These are phyloP conservation scores for Mercenaria mercenaria DNA, from an alignment of 1,140 invertebrate genomes.

Conservation along the genomic window DNA sequence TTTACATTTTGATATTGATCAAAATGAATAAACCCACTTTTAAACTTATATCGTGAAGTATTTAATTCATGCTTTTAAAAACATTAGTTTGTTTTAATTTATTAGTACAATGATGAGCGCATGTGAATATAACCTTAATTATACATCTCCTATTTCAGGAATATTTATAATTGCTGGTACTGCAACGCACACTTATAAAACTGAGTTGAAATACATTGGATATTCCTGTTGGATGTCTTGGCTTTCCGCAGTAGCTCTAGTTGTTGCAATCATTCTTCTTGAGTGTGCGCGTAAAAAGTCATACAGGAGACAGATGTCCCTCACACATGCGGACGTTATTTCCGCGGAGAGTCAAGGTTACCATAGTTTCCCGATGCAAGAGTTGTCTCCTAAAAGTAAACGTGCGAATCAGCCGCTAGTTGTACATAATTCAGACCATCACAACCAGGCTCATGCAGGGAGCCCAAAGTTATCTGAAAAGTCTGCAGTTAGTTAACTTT, in stretches of 20 bases:
- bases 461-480: no score
- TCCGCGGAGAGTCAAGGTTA: not conserved
- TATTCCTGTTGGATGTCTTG: slow-evolving; percentile 29
- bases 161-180: not conserved
- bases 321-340: not conserved
- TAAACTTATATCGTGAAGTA: no score
- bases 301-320: not conserved
- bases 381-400: not conserved
- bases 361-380: not conserved
- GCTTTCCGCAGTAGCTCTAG: not conserved
- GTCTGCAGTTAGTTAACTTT: no score
- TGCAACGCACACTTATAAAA: not conserved
- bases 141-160: no score
- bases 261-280: not conserved
- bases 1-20: no score
- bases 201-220: not conserved
- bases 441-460: no score
- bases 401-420: not conserved
- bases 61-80: no score
- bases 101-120: no score
- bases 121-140: no score
- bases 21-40: no score
- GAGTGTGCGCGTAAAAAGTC: slow-evolving; percentile 4
- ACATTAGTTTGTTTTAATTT: no score
- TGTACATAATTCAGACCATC: no score